Base-by-base conservation (phyloP, 2,113 vertebrate genomes). In the Cryptoleucopteryx plumbea region DNA sequence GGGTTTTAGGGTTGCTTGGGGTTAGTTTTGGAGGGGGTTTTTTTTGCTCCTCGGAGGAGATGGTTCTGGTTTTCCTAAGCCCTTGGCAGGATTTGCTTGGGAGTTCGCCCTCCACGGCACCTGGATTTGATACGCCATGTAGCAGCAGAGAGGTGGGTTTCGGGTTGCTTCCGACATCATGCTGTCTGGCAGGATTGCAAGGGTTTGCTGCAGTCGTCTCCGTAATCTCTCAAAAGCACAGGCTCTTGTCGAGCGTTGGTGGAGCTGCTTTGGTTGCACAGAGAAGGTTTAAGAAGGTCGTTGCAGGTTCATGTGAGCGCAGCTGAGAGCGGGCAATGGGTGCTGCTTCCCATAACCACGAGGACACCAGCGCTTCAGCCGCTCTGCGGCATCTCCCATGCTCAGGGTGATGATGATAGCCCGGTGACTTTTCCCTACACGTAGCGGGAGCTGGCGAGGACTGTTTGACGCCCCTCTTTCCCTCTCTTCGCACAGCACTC, bases 351-450 rank as follows among this genome's bases (percentile, higher is more conserved):
- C 71, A 4, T 2, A 27, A 14, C 9, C 22, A 42, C 0, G 4
- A 18, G 36, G 17, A 32, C 18, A 58, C 14, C 48, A 11, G 47
- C 21, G 7, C 31, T 27, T 45, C 14, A 36, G 34, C 20, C 17
- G 34, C 42, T 1, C 0, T 13, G 56, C 6, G 19, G 2, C 22
- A 11, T 22, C 36, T 52, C 25, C n/a, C 13, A 0, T 1, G 13
- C 1, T 0, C 16, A 26, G 40, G 19, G 26, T 14, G 80, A 16
- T 13, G 62, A 26, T 4, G 6, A 5, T 2, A 52, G 11, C 42
- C 43, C 11, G 19, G n/a, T 3, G 42, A 13, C 32, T 55, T 81
- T 58, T 42, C 43, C n/a, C 10, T 6, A 7, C 9, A 6, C 1
- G 0, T 4, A 14, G 40, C 3, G 7, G 78, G 45, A 66, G 40